Evolutionary conservation across 2,888 invertebrate species (phyloP), one percentile per base, ranked within the genome.

Genomic region (Drosophila cracens): DNA sequence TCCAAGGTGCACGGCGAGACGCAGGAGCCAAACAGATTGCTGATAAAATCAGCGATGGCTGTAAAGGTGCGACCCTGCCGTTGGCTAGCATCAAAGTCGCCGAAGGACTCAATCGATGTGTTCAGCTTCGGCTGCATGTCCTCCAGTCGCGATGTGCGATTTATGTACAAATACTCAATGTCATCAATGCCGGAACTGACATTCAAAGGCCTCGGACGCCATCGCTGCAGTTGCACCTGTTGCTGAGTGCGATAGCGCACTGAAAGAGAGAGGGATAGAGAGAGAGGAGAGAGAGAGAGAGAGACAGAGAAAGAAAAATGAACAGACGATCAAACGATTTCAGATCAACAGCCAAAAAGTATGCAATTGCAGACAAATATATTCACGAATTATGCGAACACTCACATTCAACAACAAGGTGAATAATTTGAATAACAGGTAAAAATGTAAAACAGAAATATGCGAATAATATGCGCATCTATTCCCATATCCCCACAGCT

Each of bases 1-100:
- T 87, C 83, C 49, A 91, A 11, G 1, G 92, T 91, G 65, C 91
- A 91, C 25, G 91, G 91, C 25, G 78, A 66, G 8, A 86, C 77
- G 36, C 92, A 91, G 4, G 61, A 34, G 33, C 79, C 70, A 33
- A 82, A 75, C 0, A 92, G 65, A 3, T 69, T 82, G n/a, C 46
- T 77, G 25, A 91, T 74, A 33, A 82, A 89, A 67, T 91, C 90
- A 43, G 71, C 70, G 59, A 91, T 83, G 29, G 84, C 4, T 18
- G 62, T 53, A 11, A 91, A 81, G 7, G 92, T 91, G 4, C 92
- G 84, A 7, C 83, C 91, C 58, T 86, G 87, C 0, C 84, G 86
- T 62, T 83, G 78, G 43, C 70, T 83, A 13, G 38, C 63, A 63
- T 92, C 90, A 68, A 78, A 87, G 3, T 57, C 64, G 0, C 75